Percentiles rank a stretch among this genome's conserved stretches.
phyloP scores from a whole-genome alignment of 2,797 vertebrate genomes.

The Premnoplex brunnescens region DNA sequence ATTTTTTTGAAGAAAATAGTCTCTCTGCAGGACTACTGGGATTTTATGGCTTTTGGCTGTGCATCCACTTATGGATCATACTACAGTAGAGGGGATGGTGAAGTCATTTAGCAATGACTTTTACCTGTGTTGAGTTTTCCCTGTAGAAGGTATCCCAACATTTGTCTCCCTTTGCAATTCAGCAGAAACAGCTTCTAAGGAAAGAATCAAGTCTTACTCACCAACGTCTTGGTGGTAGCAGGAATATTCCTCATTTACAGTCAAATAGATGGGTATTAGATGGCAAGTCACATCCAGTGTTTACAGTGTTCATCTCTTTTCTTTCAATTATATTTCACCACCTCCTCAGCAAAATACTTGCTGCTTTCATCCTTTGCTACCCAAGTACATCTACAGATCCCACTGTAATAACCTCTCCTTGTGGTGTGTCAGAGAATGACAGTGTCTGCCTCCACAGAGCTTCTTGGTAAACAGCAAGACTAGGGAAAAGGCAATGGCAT shows the following conservation, averaged over 20 bases:
- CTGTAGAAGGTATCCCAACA: neutral
- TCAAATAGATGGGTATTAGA: neutral
- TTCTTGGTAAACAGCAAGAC: neutral
- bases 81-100: neutral
- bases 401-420: neutral
- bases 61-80: neutral
- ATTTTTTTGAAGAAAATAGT: neutral
- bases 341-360: neutral
- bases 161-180: neutral
- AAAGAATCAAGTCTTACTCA: neutral
- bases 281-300: neutral
- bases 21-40: neutral
- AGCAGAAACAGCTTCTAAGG: neutral
- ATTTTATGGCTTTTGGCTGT: conserved; percentile 4
- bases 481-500: neutral
- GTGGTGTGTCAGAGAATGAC: neutral
- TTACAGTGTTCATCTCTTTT: neutral
- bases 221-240: neutral
- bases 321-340: neutral
- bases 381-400: neutral
- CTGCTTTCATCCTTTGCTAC: neutral
- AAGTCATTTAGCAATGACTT: neutral
- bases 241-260: neutral
- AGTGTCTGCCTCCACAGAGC: neutral
- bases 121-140: neutral